Conservation (phyloP, 2,113 vertebrate species). For the Trichomycterus rosablanca region DNA sequence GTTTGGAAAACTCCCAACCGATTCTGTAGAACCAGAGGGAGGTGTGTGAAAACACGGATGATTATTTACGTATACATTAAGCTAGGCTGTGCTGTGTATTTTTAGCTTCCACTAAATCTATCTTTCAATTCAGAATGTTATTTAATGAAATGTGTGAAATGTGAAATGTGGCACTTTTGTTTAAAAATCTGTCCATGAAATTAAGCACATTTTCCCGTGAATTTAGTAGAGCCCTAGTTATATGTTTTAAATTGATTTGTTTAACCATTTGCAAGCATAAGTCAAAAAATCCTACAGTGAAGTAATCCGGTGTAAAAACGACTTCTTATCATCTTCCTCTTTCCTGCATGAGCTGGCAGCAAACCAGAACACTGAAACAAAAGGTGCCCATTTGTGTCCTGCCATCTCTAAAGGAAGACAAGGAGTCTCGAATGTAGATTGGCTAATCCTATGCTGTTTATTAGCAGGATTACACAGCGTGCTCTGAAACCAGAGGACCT, state of each 20-base stretch:
- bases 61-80: too few species aligned
- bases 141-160: too few species aligned
- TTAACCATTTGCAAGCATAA: not conserved
- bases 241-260: not conserved
- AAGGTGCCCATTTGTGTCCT: constrained; percentile 25
- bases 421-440: constrained; percentile 38
- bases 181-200: too few species aligned
- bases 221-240: not conserved
- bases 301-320: not conserved
- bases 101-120: too few species aligned
- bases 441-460: constrained; percentile 53
- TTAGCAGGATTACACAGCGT: constrained; percentile 34
- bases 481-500: constrained; percentile 50
- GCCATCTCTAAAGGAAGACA: constrained; percentile 31
- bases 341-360: constrained; percentile 13
- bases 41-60: too few species aligned
- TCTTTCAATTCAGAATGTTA: too few species aligned
- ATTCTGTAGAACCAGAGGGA: too few species aligned
- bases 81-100: too few species aligned
- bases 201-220: too few species aligned
- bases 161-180: too few species aligned
- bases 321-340: constrained; percentile 1
- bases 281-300: too few species aligned
- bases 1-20: too few species aligned
- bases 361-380: constrained; percentile 24